Conservation (phyloP, 2,888 invertebrate species). For the Amiota communis region DNA sequence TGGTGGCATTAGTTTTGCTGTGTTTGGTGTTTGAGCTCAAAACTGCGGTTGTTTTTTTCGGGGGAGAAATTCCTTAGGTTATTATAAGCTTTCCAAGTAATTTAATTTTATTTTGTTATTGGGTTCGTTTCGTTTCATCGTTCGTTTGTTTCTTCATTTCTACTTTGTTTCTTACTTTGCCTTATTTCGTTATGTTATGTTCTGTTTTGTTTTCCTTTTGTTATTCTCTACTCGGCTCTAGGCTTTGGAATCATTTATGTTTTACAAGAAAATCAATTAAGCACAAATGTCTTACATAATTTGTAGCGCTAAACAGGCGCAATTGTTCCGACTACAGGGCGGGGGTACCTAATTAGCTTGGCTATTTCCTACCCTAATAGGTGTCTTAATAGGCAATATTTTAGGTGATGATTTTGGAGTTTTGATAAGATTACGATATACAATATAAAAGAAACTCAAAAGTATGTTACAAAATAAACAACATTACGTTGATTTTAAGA, state of each 20-base stretch:
- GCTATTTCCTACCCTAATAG: no score
- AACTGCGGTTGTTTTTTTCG: not conserved
- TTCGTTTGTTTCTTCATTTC: no score
- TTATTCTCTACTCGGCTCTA: not conserved
- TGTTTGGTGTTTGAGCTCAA: not conserved
- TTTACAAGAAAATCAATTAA: conserved; percentile 29
- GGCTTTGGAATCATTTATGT: conserved; percentile 5
- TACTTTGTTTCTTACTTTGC: not conserved
- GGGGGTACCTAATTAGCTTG: no score
- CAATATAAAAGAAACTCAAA: no score
- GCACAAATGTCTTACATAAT: conserved; percentile 17
- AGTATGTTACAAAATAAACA: no score
- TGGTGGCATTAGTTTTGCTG: not conserved
- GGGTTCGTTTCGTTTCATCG: no score
- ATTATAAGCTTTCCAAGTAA: conserved; percentile 14
- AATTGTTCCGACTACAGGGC: no score
- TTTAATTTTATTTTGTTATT: conserved; percentile 7
- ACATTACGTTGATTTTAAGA: no score
- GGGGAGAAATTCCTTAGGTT: conserved; percentile 7
- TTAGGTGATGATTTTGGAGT: no score
- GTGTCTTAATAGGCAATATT: no score
- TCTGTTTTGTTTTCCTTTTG: conserved; percentile 2
- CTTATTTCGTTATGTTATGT: not conserved
- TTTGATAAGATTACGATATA: no score
- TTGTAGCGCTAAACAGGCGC: not conserved